Evolutionary conservation across 1,140 invertebrate species (phyloP), one percentile per base, ranked within the genome.

Genomic region (Latrodectus geometricus): DNA sequence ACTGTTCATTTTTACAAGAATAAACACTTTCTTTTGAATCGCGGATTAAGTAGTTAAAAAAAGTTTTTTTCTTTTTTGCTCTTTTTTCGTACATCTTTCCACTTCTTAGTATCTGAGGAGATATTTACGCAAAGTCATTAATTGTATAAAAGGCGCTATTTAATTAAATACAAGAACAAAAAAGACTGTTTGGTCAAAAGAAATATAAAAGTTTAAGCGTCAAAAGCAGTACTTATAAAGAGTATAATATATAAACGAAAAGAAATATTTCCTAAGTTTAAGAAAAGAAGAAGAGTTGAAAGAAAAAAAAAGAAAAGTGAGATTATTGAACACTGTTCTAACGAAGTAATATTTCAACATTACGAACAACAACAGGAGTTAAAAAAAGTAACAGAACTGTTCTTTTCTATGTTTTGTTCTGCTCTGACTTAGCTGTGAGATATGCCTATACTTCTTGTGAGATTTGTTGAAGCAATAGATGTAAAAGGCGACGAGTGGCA

Each of bases 61-160:
- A 73, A 72, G n/a, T 76, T 78, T 86, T 84, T 86, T 81, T 21
- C 21, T 78, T 8, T 15, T 23, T 69, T 78, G 49, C 21, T 52
- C 72, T 86, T 84, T 86, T 81, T 21, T 50, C 52, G 15, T 69
- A 14, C 21, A 70, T 20, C 48, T 54, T 69, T 72, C 52, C 74
- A 75, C 23, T 78, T 86, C 74, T 69, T 65, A 84, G 82, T 84
- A 84, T 86, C 73, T 75, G 49, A 49, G 74, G 50, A 78, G 83
- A 86, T 86, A 86, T 86, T 86, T 77, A 77, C 65, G 74, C 49
- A 78, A 86, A 86, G 83, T 86, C 83, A 86, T 86, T 86, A 86
- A 86, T 86, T 86, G 83, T 78, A 86, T 86, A 86, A 86, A 86
- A 86, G 83, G 83, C 73, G 74, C 75, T 77, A 86, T 86, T 86